Evolutionary conservation across 2,113 vertebrate genomes (phyloP), one percentile per base, ranked within the genome.

Genomic region (Python bivittatus): DNA sequence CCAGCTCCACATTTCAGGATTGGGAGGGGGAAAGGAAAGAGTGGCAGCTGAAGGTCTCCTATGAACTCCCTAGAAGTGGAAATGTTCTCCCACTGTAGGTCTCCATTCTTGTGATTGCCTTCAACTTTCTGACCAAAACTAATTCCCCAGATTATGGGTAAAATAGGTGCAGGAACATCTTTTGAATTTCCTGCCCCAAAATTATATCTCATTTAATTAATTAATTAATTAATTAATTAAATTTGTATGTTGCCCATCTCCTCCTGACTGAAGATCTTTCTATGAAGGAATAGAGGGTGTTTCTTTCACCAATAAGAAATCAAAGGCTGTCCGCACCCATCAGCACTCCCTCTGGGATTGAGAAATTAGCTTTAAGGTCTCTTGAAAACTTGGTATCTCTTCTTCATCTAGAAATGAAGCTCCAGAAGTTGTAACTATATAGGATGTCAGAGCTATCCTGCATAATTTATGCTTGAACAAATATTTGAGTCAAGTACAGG

Each of bases 1-100:
- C 88, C 91, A 92, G 88, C 91, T 92, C 91, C 88, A 56, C 79
- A 85, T 89, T 92, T 89, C 72, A 61, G 42, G 53, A 27, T 4
- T 57, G 52, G 86, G 91, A 86, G 60, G 85, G 90, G 85, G 60
- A 20, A 23, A 10, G 58, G n/a, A 57, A 79, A 54, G 57, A 84
- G 72, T 72, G 88, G 88, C 72, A 44, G 48, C 88, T 89, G 79
- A 56, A 56, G 87, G 57, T 61, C 87, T 84, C 72, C 84, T 61
- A 53, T 17, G 57, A 85, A 84, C 42, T 84, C 44, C 68, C 72
- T 6, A 20, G 42, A 52, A 72, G 20, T 48, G 5, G 48, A 48
- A 6, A 48, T 48, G 25, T 44, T 83, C 38, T 42, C 27, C 54
- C 20, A 23, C 17, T 23, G 38, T 15, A 56, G 56, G n/a, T 54